Evolutionary conservation across 2,113 vertebrate genomes (phyloP).

Genomic region (Neopipo cinnamomea): DNA sequence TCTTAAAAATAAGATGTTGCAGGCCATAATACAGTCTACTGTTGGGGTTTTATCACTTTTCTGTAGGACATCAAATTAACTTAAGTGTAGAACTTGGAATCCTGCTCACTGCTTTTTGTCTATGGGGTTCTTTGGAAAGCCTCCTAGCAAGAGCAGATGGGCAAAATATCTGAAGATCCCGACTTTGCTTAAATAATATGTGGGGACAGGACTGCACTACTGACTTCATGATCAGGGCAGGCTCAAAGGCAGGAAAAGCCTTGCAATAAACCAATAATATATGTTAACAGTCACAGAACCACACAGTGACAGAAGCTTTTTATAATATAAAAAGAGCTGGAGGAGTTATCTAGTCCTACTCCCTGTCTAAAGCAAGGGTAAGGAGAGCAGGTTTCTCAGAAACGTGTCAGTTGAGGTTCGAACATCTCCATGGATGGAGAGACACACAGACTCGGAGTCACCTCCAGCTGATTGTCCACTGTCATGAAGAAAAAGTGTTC

Average conservation of each 20-base stretch:
- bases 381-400: not conserved
- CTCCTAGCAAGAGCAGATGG: not conserved
- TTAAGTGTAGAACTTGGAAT: not conserved
- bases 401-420: fast-evolving
- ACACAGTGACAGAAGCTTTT: not conserved
- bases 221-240: not conserved
- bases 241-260: not conserved
- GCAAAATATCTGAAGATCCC: not conserved
- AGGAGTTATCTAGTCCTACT: not conserved
- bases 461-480: not conserved
- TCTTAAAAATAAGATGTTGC: not conserved
- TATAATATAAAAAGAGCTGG: not conserved
- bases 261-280: not conserved
- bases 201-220: not conserved
- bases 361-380: not conserved
- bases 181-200: not conserved
- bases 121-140: not conserved
- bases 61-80: not conserved
- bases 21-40: not conserved
- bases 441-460: fast-evolving
- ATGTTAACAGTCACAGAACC: not conserved
- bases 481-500: not conserved
- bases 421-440: not conserved
- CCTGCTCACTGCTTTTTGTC: not conserved
- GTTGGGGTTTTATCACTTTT: not conserved